phyloP scores from a whole-genome alignment of 2,113 vertebrate species.

The Heptranchias perlo region DNA sequence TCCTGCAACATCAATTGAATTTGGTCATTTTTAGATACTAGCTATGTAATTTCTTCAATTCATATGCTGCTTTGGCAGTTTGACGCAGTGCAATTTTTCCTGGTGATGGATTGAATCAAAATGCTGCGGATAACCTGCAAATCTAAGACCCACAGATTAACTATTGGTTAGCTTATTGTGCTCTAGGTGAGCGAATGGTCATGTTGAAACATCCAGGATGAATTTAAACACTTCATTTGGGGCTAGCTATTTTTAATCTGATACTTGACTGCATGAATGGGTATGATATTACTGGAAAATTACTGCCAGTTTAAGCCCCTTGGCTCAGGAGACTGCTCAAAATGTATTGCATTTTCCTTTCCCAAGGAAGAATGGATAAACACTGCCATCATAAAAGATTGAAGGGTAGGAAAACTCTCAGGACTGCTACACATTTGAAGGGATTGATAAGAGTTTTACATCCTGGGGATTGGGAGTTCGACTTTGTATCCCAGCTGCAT shows the following conservation, averaged over 20 bases:
- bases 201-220: background rate
- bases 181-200: background rate
- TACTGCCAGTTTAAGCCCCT: no score
- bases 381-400: no score
- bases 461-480: no score
- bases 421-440: no score
- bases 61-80: background rate
- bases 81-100: background rate
- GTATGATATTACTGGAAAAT: background rate
- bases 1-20: background rate
- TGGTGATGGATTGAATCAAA: background rate
- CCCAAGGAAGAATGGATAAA: no score
- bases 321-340: no score
- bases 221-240: background rate
- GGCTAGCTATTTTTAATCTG: background rate
- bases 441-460: no score
- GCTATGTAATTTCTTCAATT: background rate
- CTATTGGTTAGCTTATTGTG: background rate
- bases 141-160: background rate
- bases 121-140: background rate
- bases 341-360: no score
- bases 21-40: background rate
- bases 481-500: no score
- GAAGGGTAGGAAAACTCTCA: no score
- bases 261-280: background rate